A percentile compares a stretch with the other conserved stretches of the same genome.
phyloP scores from a whole-genome alignment of 2,888 invertebrate genomes.

The Limenitis camilla region DNA sequence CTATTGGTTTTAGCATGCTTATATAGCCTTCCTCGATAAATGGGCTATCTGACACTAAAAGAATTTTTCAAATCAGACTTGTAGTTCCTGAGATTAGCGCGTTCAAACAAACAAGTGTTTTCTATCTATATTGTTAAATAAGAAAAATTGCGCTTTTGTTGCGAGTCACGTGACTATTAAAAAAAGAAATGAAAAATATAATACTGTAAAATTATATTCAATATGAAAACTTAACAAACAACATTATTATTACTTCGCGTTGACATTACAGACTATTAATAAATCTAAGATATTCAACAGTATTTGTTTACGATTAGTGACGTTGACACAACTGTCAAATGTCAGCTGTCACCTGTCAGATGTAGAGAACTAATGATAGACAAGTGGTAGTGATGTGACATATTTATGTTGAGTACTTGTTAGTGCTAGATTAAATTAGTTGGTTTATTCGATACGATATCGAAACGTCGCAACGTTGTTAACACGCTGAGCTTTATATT shows the following conservation, averaged over 20 bases:
- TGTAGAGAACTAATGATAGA: constrained; percentile 12
- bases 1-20: no score
- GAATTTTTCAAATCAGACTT: neutral
- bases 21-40: no score
- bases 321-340: constrained; percentile 2
- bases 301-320: constrained; percentile 10
- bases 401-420: constrained; percentile 10
- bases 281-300: constrained; percentile 10
- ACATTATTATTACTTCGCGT: no score
- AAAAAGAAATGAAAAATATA: no score
- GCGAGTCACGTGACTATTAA: no score
- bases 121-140: no score
- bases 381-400: constrained; percentile 16
- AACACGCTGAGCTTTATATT: neutral
- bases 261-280: neutral
- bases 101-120: neutral
- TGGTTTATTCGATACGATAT: neutral
- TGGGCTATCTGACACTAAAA: no score
- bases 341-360: constrained; percentile 10
- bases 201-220: no score
- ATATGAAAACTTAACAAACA: neutral
- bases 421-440: constrained; percentile 4
- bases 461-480: no score
- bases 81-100: neutral
- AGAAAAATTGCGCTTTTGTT: no score